phyloP scores from a whole-genome alignment of 37 sponge, comb jelly and placozoan genomes.

The Halichondria panicea region DNA sequence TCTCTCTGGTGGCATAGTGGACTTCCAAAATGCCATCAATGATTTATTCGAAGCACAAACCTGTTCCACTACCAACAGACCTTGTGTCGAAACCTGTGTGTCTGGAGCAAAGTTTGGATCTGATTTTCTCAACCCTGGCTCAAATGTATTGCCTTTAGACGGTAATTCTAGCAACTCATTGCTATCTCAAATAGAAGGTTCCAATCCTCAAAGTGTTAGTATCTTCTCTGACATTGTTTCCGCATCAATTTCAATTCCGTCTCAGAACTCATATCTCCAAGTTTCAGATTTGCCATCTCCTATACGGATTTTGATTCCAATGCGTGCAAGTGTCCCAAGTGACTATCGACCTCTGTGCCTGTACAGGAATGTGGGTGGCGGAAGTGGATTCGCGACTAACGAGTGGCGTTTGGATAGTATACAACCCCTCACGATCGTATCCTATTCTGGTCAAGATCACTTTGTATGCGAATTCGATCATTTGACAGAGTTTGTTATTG shows the following conservation, averaged over 20 bases:
- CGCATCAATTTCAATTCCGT: conserved; percentile 43
- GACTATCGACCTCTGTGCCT: conserved; percentile 43
- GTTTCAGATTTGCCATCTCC: conserved; percentile 17
- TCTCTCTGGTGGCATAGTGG: conserved; percentile 3
- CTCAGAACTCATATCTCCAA: conserved; percentile 17
- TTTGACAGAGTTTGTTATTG: conserved; percentile 65
- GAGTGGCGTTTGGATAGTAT: too few relatives aligned
- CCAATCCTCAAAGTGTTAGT: conserved; percentile 19
- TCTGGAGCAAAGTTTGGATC: background rate
- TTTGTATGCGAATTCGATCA: conserved; percentile 65
- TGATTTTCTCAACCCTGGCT: conserved; percentile 14
- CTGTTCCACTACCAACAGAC: background rate
- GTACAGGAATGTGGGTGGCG: conserved; percentile 48
- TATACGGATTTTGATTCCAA: conserved; percentile 40
- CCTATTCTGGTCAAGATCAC: too few relatives aligned
- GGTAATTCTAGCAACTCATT: too few relatives aligned
- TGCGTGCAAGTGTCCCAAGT: background rate
- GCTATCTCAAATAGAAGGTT: conserved; percentile 17
- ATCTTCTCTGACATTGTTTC: conserved; percentile 45
- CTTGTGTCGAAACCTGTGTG: conserved; percentile 52
- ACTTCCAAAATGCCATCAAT: conserved; percentile 12
- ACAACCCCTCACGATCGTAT: too few relatives aligned
- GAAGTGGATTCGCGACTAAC: conserved; percentile 3
- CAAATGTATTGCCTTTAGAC: too few relatives aligned
- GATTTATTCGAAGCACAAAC: conserved; percentile 9